Evolutionary conservation across 2,797 vertebrate species (phyloP), one percentile per base, ranked within the genome.

Genomic region (Enteromius viviparus): DNA sequence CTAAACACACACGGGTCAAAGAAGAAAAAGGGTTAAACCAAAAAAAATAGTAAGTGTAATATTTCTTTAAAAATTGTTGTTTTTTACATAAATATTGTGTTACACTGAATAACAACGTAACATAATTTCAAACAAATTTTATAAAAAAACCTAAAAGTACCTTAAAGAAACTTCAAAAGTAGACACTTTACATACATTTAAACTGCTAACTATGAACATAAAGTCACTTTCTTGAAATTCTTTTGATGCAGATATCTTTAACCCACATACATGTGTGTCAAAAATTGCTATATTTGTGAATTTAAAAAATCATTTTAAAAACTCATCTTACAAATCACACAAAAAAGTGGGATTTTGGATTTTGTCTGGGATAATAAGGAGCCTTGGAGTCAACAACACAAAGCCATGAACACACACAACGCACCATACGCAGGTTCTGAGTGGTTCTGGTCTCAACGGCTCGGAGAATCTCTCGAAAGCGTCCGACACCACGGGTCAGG

Each of bases 401-500:
- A 58, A 58, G 21, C 51, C 3, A 90, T 40, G 77, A 40, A 53
- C 17, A 60, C 78, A 68, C 15, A 6, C 26, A 26, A 40, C 80
- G 58, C 87, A 99, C 98, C 98, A 99, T 99, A 65, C 98, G 95
- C 81, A 99, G 94, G 91, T 98, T 99, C 92, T 99, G 98, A 32
- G 98, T 99, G 49, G 98, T 99, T 92, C 98, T 97, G 49, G 96
- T 99, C 92, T 99, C 98, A 0, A 99, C 92, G 3, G 98, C 98
- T 87, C 97, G 94, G 88, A 99, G 96, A 91, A 99, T 95, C 92
- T 99, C 97, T 88, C 98, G 94, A 91, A 99, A 99, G 85, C 98
- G 95, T 69, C 97, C 97, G 12, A 99, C 97, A 78, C 98, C 98
- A 89, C 94, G 94, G 0, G 97, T 99, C 90, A 99, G 93, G 94